Conservation (phyloP, 2,888 invertebrate genomes). For the Cantharis rufa region DNA sequence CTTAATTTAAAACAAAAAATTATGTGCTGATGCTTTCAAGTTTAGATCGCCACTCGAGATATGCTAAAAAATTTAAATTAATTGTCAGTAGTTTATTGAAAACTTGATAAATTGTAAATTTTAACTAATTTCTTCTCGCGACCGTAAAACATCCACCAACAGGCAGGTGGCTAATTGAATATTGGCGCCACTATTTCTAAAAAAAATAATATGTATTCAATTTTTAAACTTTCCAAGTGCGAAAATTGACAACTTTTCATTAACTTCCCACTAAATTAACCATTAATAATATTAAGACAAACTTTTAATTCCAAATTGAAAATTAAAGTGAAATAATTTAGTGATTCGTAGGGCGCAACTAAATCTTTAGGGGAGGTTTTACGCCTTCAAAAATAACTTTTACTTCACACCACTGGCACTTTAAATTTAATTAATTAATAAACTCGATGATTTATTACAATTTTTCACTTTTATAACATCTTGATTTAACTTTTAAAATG, state of each 20-base stretch:
- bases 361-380: not conserved
- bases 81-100: conserved; percentile 37
- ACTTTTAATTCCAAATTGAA: not conserved
- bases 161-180: conserved; percentile 41
- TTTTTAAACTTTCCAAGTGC: not conserved
- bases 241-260: not conserved
- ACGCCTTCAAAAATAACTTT: not conserved
- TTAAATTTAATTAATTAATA: not conserved
- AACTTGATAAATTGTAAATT: conserved; percentile 35
- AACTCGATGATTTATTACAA: not conserved
- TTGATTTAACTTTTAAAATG: not conserved
- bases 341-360: not conserved
- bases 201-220: not conserved
- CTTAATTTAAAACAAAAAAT: conserved; percentile 6
- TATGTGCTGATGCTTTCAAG: not conserved
- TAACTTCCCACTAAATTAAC: not conserved
- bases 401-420: not conserved
- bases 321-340: not conserved
- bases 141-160: conserved; percentile 26
- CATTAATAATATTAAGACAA: not conserved
- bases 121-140: conserved; percentile 33
- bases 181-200: conserved; percentile 38
- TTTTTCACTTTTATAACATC: not conserved
- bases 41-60: conserved; percentile 25
- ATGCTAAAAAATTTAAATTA: conserved; percentile 37